These are phyloP conservation scores for Plodia interpunctella DNA, from an alignment of 1,140 invertebrate species.

Conservation along the genomic window DNA sequence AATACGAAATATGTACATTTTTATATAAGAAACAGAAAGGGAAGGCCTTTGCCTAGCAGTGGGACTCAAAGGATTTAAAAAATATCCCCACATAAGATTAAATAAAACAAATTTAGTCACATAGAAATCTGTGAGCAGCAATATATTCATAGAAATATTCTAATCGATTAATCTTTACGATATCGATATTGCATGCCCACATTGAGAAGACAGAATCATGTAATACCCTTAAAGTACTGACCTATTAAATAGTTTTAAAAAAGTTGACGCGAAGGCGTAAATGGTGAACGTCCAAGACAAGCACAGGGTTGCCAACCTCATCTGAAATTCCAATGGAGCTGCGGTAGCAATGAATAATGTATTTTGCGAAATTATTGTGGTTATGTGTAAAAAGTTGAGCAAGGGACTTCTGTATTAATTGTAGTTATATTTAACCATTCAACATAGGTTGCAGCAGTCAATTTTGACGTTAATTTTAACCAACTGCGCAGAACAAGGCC, in stretches of 20 bases:
- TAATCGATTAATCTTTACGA: neutral
- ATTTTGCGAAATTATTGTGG: neutral
- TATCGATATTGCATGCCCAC: neutral
- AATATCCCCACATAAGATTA: neutral
- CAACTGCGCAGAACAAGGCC: no score
- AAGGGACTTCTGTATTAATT: neutral
- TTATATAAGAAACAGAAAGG: no score
- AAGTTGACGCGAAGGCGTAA: neutral
- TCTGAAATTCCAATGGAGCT: constrained; percentile 1
- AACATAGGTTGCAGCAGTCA: no score
- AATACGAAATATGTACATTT: no score
- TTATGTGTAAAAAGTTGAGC: neutral
- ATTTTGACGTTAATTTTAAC: no score
- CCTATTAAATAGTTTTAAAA: neutral
- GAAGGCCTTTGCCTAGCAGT: no score
- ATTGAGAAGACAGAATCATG: neutral
- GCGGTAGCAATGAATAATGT: neutral
- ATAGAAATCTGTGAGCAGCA: neutral
- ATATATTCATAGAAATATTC: neutral
- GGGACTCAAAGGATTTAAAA: no score
- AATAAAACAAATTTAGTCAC: neutral
- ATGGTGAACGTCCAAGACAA: neutral
- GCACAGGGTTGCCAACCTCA: neutral
- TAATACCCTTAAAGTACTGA: neutral
- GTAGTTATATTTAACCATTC: no score